Percentiles rank a stretch among this genome's conserved stretches.
Conservation (phyloP, 2,888 invertebrate genomes). For the Meloe dianella region DNA sequence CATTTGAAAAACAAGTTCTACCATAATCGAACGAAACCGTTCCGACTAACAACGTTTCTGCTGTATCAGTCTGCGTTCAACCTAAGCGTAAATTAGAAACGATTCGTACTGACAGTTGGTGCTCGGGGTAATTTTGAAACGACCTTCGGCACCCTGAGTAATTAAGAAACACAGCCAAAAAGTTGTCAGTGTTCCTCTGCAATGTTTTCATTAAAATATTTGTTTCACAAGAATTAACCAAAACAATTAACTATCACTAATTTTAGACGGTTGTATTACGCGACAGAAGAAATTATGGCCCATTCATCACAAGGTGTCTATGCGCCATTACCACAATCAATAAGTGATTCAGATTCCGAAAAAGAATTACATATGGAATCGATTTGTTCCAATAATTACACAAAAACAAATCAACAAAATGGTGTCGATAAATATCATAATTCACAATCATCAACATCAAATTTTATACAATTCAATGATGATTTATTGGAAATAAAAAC, state of each 20-base stretch:
- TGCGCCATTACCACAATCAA: slow-evolving; percentile 77
- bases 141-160: too few relatives aligned
- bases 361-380: slow-evolving; percentile 65
- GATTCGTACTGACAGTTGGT: too few relatives aligned
- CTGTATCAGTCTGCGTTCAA: too few relatives aligned
- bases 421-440: slow-evolving; percentile 32
- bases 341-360: slow-evolving; percentile 78
- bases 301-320: slow-evolving; percentile 65
- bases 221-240: not conserved
- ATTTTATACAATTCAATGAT: slow-evolving; percentile 42
- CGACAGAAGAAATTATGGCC: slow-evolving; percentile 40
- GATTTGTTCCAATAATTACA: slow-evolving; percentile 38
- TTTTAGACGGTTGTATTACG: not conserved
- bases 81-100: too few relatives aligned
- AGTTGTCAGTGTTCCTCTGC: not conserved
- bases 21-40: too few relatives aligned
- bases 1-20: too few relatives aligned
- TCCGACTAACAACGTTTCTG: too few relatives aligned
- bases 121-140: too few relatives aligned
- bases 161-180: too few relatives aligned
- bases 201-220: not conserved
- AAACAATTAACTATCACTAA: not conserved
- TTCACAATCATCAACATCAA: slow-evolving; percentile 35
- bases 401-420: slow-evolving; percentile 36
- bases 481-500: slow-evolving; percentile 44